Evolutionary conservation across 2,797 vertebrate genomes (phyloP).

Genomic region (Coregonus suidteri): DNA sequence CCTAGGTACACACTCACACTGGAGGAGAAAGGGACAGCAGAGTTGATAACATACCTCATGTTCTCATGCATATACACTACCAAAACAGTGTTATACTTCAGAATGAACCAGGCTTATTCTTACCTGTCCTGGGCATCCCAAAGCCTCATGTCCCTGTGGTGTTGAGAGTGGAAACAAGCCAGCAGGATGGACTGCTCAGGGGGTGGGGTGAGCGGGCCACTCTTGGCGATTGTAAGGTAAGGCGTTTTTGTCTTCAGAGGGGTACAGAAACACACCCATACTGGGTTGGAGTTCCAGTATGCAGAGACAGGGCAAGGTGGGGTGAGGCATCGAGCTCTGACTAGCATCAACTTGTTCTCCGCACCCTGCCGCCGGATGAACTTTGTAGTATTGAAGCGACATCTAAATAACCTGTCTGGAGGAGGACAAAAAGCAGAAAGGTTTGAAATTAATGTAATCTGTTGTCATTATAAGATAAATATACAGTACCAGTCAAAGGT

Average conservation of each 20-base stretch:
- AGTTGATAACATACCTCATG: background rate
- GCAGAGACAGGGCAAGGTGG: slow-evolving; percentile 67
- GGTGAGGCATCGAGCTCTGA: slow-evolving; percentile 75
- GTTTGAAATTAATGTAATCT: background rate
- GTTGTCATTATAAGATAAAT: background rate
- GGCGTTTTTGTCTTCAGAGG: slow-evolving; percentile 63
- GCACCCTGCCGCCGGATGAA: slow-evolving; percentile 77
- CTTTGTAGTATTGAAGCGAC: slow-evolving; percentile 81
- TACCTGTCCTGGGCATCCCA: slow-evolving; percentile 77
- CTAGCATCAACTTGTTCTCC: slow-evolving; percentile 76
- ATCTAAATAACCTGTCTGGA: slow-evolving; percentile 80
- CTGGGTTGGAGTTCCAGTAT: slow-evolving; percentile 79
- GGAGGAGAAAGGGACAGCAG: background rate
- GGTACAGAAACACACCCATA: slow-evolving; percentile 80
- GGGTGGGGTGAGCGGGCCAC: slow-evolving; percentile 66
- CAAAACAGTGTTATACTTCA: background rate
- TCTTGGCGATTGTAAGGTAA: slow-evolving; percentile 19
- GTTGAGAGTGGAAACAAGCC: slow-evolving; percentile 78
- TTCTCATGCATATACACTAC: background rate
- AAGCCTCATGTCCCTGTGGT: slow-evolving; percentile 72
- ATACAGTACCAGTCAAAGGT: too few species aligned
- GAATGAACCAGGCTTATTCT: background rate
- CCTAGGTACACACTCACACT: slow-evolving; percentile 78
- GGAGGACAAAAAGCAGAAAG: background rate
- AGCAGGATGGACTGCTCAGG: slow-evolving; percentile 72